phyloP scores from a whole-genome alignment of 2,888 invertebrate genomes.

The Thelaira solivaga region DNA sequence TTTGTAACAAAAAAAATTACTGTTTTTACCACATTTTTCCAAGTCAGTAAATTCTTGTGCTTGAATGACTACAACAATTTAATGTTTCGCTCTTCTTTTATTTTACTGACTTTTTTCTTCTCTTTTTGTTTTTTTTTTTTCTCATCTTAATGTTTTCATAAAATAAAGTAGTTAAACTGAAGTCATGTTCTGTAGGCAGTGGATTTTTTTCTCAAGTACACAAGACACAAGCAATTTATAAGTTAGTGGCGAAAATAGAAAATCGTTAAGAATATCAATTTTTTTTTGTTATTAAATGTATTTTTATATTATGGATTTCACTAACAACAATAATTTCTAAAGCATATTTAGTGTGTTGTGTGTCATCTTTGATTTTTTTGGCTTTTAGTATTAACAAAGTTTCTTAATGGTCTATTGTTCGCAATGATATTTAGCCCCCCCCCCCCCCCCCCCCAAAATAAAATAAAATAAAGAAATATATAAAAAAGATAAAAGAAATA shows the following conservation, averaged over 20 bases:
- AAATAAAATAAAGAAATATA: too few species aligned
- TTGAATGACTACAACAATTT: slow-evolving; percentile 26
- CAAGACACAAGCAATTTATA: neutral
- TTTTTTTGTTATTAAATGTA: too few species aligned
- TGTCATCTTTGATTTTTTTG: neutral
- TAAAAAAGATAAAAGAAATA: neutral
- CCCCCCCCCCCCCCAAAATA: too few species aligned
- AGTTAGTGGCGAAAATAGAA: neutral
- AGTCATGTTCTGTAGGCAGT: neutral
- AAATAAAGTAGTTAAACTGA: neutral
- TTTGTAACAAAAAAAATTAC: neutral
- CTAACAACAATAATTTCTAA: neutral
- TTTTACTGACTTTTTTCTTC: too few species aligned
- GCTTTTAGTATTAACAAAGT: slow-evolving; percentile 10
- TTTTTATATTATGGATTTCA: neutral
- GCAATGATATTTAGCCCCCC: neutral
- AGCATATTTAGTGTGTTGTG: neutral
- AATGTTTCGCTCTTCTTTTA: neutral
- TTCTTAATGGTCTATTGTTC: slow-evolving; percentile 3
- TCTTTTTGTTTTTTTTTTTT: neutral
- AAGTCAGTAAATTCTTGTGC: slow-evolving; percentile 20
- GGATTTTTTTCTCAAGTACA: neutral
- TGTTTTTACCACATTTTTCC: slow-evolving; percentile 35
- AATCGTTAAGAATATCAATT: too few species aligned
- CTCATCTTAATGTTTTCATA: neutral